phyloP scores from a whole-genome alignment of 2,113 vertebrate genomes.

The Osmerus eperlanus region DNA sequence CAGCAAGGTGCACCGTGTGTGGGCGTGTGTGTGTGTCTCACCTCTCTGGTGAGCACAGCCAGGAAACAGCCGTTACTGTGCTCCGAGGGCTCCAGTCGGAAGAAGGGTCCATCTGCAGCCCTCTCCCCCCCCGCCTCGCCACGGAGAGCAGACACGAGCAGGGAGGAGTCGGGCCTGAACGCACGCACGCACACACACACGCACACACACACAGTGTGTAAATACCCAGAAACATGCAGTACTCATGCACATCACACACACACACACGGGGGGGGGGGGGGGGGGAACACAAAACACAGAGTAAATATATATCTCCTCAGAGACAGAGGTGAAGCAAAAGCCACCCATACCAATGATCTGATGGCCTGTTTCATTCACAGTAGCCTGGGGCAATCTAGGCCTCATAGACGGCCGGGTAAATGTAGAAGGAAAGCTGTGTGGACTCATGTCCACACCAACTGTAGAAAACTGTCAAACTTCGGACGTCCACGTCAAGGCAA shows the following conservation, averaged over 20 bases:
- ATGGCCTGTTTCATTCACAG: constrained; percentile 35
- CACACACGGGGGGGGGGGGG: neutral
- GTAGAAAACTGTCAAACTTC: constrained; percentile 9
- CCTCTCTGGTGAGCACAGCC: constrained; percentile 81
- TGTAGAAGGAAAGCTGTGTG: constrained; percentile 9
- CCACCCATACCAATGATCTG: constrained; percentile 18
- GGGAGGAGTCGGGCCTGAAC: constrained; percentile 69
- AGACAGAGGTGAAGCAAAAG: constrained; percentile 22
- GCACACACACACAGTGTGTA: neutral
- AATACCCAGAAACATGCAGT: constrained; percentile 11
- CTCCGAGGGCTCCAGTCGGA: constrained; percentile 79
- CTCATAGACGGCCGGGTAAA: constrained; percentile 16
- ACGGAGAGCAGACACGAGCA: constrained; percentile 42
- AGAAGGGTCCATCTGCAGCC: constrained; percentile 66
- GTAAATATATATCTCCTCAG: neutral
- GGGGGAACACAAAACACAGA: constrained; percentile 2
- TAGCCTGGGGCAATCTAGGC: constrained; percentile 25
- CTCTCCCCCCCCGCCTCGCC: neutral
- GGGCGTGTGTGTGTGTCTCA: constrained; percentile 49
- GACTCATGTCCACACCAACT: constrained; percentile 6
- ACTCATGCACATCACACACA: neutral
- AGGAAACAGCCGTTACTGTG: constrained; percentile 85
- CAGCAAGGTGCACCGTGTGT: no score
- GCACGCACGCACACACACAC: constrained; percentile 16
- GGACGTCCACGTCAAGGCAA: no score